phyloP scores from a whole-genome alignment of 2,797 vertebrate species.

The Pachyuromys duprasi region DNA sequence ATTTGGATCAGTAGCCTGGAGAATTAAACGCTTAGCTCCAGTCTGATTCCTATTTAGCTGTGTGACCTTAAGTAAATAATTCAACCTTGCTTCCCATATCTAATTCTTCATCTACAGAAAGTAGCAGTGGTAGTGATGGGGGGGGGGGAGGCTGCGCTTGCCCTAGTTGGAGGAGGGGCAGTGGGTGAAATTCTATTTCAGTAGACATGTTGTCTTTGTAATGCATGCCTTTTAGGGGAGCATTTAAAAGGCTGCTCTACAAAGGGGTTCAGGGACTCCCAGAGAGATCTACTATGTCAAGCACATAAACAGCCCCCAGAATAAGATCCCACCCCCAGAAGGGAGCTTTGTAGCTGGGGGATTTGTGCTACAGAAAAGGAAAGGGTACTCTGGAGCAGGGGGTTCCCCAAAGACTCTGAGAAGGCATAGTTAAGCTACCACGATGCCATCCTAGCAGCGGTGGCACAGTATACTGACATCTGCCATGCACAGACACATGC shows the following conservation, averaged over 20 bases:
- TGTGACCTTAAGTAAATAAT: constrained; percentile 50
- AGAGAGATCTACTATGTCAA: not conserved
- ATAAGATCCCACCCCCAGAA: not conserved
- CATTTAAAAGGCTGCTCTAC: constrained; percentile 5
- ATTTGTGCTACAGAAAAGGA: not conserved
- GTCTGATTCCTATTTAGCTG: constrained; percentile 36
- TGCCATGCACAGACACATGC: fast-evolving
- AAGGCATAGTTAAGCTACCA: not conserved
- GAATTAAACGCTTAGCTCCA: constrained; percentile 65
- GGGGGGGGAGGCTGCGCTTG: not conserved
- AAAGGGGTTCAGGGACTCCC: not conserved
- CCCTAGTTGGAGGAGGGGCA: not conserved
- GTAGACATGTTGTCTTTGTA: constrained; percentile 6
- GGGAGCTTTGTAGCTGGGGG: not conserved
- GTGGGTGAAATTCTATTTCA: not conserved
- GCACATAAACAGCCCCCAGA: not conserved
- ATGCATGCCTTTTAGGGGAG: not conserved
- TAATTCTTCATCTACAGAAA: constrained; percentile 44
- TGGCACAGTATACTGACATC: fast-evolving
- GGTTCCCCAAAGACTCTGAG: not conserved
- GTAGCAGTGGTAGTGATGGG: not conserved
- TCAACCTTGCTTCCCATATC: constrained; percentile 12
- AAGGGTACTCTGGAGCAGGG: fast-evolving
- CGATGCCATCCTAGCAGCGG: not conserved
- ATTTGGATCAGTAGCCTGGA: constrained; percentile 56